These are phyloP conservation scores for Willisornis vidua DNA, from an alignment of 2,113 vertebrate genomes.

Conservation along the genomic window DNA sequence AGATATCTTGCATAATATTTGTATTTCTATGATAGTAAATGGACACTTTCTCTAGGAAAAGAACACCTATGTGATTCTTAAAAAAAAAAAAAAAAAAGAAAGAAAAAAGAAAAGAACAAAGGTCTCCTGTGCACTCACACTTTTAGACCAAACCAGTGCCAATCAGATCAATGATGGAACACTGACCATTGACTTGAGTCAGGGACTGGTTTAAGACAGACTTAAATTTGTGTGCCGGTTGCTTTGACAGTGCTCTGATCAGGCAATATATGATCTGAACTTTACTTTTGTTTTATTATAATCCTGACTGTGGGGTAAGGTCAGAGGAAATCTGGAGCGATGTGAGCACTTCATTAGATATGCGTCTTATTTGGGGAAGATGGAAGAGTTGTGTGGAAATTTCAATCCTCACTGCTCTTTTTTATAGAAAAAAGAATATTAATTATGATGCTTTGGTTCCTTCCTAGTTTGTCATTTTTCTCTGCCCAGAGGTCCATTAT, in stretches of 20 bases:
- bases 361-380: fast-evolving
- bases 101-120: no score
- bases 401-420: background rate
- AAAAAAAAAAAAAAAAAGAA: background rate
- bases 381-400: background rate
- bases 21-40: background rate
- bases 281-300: background rate
- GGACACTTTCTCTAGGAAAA: background rate
- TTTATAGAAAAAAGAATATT: background rate
- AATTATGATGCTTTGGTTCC: fast-evolving
- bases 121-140: background rate
- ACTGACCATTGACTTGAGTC: background rate
- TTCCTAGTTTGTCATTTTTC: background rate
- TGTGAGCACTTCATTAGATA: background rate
- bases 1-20: background rate
- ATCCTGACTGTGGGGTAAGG: background rate
- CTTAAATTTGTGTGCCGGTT: background rate
- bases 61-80: background rate
- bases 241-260: background rate
- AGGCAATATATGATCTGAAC: background rate
- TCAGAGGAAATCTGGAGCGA: background rate
- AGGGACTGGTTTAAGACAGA: background rate
- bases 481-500: background rate
- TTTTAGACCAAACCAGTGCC: background rate
- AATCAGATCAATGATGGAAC: background rate